phyloP scores from a whole-genome alignment of 2,888 invertebrate genomes.

The Tryphoninae sp. region DNA sequence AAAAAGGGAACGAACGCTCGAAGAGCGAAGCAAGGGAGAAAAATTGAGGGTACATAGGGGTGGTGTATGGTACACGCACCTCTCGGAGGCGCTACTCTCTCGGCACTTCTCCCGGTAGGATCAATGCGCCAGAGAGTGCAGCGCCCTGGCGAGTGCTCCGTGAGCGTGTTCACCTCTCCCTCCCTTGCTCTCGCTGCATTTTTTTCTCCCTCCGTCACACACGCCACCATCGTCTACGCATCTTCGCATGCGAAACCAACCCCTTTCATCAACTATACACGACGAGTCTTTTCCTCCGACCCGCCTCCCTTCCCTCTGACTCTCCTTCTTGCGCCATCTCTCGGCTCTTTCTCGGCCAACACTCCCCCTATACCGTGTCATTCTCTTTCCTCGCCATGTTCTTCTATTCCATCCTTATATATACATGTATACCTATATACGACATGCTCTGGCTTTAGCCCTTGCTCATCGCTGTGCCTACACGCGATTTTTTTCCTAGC shows the following conservation, averaged over 20 bases:
- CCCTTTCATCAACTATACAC: constrained; percentile 64
- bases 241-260: constrained; percentile 75
- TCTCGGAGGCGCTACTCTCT: constrained; percentile 58
- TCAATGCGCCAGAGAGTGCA: constrained; percentile 81
- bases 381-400: constrained; percentile 42
- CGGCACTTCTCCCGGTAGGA: constrained; percentile 69
- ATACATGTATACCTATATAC: not conserved
- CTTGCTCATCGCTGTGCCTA: constrained; percentile 24
- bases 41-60: constrained; percentile 70
- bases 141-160: constrained; percentile 78
- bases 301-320: constrained; percentile 63
- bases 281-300: constrained; percentile 71
- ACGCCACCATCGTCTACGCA: constrained; percentile 72
- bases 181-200: constrained; percentile 15
- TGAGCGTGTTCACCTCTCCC: constrained; percentile 63
- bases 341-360: constrained; percentile 54
- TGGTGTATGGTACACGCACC: constrained; percentile 73
- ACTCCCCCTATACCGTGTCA: constrained; percentile 32
- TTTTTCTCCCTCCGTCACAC: constrained; percentile 40
- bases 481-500: constrained; percentile 45
- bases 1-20: constrained; percentile 62
- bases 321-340: constrained; percentile 42
- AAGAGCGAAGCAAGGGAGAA: constrained; percentile 60
- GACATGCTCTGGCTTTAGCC: constrained; percentile 51
- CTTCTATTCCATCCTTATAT: constrained; percentile 50